Base-by-base conservation (phyloP, 2,888 invertebrate genomes). In the Matsumyia berberina region DNA sequence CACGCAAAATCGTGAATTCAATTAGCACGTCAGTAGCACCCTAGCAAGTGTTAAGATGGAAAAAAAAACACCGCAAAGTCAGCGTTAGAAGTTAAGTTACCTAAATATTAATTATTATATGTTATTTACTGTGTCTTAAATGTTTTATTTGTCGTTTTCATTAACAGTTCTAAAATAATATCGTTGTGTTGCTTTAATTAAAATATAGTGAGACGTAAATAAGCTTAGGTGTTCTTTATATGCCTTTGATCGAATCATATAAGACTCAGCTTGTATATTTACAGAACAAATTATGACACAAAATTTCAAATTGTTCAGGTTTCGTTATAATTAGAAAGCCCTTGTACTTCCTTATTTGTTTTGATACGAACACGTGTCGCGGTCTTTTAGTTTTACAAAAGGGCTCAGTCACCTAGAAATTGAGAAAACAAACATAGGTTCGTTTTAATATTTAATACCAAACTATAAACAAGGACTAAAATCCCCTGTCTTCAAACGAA, bases 1-100 rank as follows among this genome's bases (percentile, higher is more conserved):
- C 66, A 66, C 51, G 66, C 66, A 37, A 51, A 51, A 29, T 51
- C 35, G 51, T 66, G 66, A 51, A 15, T 29, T 66, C 15, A 9
- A 51, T 66, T 66, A 66, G 49, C 66, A 39, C 15, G 11, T 2
- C 11, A 1, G 24, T 24, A 24, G 24, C 24, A 44, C 46, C 6
- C 15, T 11, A 31, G n/a, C 31, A 4, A 9, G 11, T 8, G 19
- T 39, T 12, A 1, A 12, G 12, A 0, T 15, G 24, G 24, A 19
- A 9, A 7, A 19, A 46, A 17, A 9, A 46, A 46, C 42, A 15
- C 6, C 42, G 19, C 29, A 62, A 31, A 44, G 15, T 7, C 33
- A 46, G 17, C 11, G 17, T 62, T 9, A 1, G 15, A 51, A 24
- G n/a, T 51, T 15, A 49, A 64, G 3, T 35, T 35, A 35, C 7